These are phyloP conservation scores for Brachirus orientalis DNA, from an alignment of 2,113 vertebrate species.

Conservation along the genomic window DNA sequence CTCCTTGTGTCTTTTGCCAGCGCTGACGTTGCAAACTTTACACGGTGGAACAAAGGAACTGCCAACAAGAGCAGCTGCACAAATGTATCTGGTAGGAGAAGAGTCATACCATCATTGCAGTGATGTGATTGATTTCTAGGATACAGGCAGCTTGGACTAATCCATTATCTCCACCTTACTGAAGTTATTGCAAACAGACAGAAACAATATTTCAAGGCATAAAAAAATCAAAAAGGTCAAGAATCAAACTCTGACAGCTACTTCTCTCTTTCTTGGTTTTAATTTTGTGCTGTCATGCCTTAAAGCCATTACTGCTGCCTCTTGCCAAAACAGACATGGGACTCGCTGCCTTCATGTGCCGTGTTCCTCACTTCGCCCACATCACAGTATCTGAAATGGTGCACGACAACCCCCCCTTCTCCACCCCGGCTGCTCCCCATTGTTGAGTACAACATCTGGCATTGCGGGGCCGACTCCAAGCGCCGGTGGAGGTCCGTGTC, in stretches of 20 bases:
- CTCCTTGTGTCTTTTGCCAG: conserved; percentile 16
- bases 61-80: conserved; percentile 68
- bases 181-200: conserved; percentile 41
- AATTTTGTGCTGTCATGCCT: conserved; percentile 59
- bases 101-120: conserved; percentile 31
- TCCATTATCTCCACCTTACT: conserved; percentile 37
- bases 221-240: conserved; percentile 53
- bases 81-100: conserved; percentile 45
- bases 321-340: conserved; percentile 59
- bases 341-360: conserved; percentile 38
- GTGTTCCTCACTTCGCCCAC: conserved; percentile 61
- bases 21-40: conserved; percentile 26
- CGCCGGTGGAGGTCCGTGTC: conserved; percentile 71
- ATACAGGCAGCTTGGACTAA: conserved; percentile 37
- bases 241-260: conserved; percentile 51
- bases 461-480: conserved; percentile 55
- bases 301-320: conserved; percentile 35
- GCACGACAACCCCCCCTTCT: conserved; percentile 18
- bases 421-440: background rate
- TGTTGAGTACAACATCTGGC: conserved; percentile 70
- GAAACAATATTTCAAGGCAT: conserved; percentile 46
- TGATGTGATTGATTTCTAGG: conserved; percentile 51
- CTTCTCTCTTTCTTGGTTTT: conserved; percentile 56
- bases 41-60: conserved; percentile 24
- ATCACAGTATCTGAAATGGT: conserved; percentile 69